These are phyloP conservation scores for Mactromeris polynyma DNA, from an alignment of 2,888 invertebrate species.

Conservation along the genomic window DNA sequence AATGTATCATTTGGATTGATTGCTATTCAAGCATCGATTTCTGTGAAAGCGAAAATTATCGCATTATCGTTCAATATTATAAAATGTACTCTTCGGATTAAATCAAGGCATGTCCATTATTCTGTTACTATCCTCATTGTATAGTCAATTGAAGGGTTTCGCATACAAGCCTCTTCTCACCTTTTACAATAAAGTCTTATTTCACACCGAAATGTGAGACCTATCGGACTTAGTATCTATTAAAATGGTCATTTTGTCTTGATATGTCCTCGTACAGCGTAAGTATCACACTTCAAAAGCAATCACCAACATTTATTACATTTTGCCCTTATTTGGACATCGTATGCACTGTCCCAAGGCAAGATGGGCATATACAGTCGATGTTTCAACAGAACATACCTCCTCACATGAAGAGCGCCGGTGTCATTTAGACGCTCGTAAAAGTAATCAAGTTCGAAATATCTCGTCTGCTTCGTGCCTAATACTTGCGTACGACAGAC, in stretches of 20 bases:
- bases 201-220: too few relatives aligned
- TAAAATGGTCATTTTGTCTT: background rate
- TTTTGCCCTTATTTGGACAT: background rate
- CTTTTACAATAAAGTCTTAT: too few relatives aligned
- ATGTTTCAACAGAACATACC: background rate
- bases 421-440: background rate
- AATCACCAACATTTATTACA: background rate
- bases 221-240: background rate
- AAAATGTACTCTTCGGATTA: too few relatives aligned
- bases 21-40: too few relatives aligned
- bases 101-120: too few relatives aligned
- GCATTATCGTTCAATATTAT: too few relatives aligned
- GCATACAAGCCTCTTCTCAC: too few relatives aligned
- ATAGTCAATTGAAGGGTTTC: too few relatives aligned
- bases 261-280: background rate
- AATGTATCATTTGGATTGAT: too few relatives aligned
- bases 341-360: background rate
- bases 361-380: background rate
- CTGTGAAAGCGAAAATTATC: too few relatives aligned
- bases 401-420: background rate
- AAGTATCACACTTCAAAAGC: background rate
- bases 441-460: conserved; percentile 1
- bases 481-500: background rate
- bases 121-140: too few relatives aligned
- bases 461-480: background rate